These are phyloP conservation scores for Manis crassicaudata DNA, from an alignment of 2,797 vertebrate species.

Conservation along the genomic window DNA sequence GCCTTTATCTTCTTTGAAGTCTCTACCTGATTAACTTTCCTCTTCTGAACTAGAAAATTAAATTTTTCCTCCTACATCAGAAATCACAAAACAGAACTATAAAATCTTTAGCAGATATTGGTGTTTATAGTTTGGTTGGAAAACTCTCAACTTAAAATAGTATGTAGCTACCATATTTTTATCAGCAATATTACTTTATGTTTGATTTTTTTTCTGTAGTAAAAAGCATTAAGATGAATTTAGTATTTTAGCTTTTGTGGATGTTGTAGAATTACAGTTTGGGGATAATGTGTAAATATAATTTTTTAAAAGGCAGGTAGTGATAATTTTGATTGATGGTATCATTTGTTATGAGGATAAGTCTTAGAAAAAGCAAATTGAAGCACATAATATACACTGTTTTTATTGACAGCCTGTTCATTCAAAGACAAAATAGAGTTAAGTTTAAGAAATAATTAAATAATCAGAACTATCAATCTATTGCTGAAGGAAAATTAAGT, in stretches of 20 bases:
- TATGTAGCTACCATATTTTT: conserved; percentile 22
- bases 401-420: not conserved
- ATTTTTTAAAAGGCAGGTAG: not conserved
- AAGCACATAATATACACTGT: conserved; percentile 13
- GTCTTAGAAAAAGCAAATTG: conserved; percentile 35
- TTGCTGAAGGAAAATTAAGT: conserved; percentile 19
- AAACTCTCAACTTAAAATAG: conserved; percentile 5
- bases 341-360: not conserved
- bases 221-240: conserved; percentile 31
- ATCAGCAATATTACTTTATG: not conserved
- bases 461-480: conserved; percentile 17
- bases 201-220: conserved; percentile 59
- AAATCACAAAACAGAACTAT: not conserved
- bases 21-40: conserved; percentile 9
- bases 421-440: conserved; percentile 32
- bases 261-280: not conserved
- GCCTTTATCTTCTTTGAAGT: conserved; percentile 27
- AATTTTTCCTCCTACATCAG: not conserved
- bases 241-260: not conserved
- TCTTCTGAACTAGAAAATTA: conserved; percentile 50
- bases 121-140: not conserved
- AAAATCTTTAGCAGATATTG: conserved; percentile 2
- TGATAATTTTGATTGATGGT: conserved; percentile 46
- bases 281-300: not conserved
- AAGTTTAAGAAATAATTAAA: conserved; percentile 45